Evolutionary conservation across 2,797 vertebrate species (phyloP).

Genomic region (Selene dorsalis): DNA sequence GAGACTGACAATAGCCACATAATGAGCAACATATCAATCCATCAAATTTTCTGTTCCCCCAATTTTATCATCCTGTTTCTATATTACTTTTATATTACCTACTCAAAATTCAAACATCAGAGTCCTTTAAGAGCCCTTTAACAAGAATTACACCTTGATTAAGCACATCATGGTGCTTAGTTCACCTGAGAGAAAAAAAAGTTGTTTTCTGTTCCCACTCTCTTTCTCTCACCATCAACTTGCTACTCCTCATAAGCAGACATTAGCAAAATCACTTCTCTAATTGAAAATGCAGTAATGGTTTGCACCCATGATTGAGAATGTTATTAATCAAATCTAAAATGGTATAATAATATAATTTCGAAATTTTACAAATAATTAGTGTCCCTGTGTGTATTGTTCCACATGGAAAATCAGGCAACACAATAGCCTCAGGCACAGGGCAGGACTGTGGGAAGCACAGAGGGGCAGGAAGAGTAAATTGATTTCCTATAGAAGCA

Average conservation of each 20-base stretch:
- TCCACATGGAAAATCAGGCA: slow-evolving; percentile 6
- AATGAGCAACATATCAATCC: neutral
- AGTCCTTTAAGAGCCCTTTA: neutral
- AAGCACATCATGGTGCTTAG: neutral
- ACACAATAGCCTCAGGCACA: neutral
- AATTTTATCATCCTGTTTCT: neutral
- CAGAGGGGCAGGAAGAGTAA: neutral
- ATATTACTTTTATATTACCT: too few relatives aligned
- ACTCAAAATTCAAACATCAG: neutral
- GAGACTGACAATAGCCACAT: neutral
- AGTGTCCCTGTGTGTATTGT: slow-evolving; percentile 1
- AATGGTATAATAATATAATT: slow-evolving; percentile 7
- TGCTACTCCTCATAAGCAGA: neutral
- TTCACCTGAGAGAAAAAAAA: neutral
- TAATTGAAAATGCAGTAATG: slow-evolving; percentile 17
- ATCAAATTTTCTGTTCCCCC: neutral
- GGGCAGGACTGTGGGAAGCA: neutral
- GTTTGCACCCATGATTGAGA: slow-evolving; percentile 7
- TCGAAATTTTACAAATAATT: slow-evolving; percentile 35
- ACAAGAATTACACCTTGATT: neutral
- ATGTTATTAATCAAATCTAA: slow-evolving; percentile 32
- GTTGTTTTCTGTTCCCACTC: neutral
- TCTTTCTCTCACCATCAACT: neutral
- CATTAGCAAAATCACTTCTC: neutral
- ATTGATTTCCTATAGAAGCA: slow-evolving; percentile 18